phyloP scores from a whole-genome alignment of 2,888 invertebrate species.

The Ophion obscuratus region DNA sequence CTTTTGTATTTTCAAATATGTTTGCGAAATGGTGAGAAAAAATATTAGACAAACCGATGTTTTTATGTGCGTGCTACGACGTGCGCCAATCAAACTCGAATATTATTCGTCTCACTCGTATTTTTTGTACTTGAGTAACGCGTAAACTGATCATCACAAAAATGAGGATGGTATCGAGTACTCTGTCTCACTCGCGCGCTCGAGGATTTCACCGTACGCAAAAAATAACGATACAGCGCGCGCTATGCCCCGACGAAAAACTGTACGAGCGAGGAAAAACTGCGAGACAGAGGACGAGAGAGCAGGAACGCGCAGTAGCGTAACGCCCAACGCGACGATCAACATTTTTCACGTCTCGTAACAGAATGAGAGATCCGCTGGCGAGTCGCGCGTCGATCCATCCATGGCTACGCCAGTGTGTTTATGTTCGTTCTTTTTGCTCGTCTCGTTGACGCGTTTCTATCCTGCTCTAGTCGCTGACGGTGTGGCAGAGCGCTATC shows the following conservation, averaged over 20 bases:
- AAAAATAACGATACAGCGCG: neutral
- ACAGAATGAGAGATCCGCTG: neutral
- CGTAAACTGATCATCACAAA: slow-evolving; percentile 69
- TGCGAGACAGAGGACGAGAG: neutral
- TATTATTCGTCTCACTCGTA: slow-evolving; percentile 64
- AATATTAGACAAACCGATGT: slow-evolving; percentile 16
- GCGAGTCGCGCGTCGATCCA: neutral
- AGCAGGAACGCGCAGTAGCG: neutral
- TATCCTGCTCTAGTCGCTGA: neutral
- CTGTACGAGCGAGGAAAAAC: neutral
- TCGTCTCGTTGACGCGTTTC: neutral
- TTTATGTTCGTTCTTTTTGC: neutral
- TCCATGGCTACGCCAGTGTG: slow-evolving; percentile 1
- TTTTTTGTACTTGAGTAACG: slow-evolving; percentile 66
- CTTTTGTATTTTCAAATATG: slow-evolving; percentile 10
- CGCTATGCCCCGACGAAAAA: slow-evolving; percentile 6
- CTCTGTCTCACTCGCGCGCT: slow-evolving; percentile 20
- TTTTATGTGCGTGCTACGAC: slow-evolving; percentile 54
- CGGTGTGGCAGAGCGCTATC: neutral
- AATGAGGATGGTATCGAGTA: slow-evolving; percentile 56
- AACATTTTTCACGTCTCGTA: neutral
- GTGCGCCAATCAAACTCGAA: slow-evolving; percentile 63
- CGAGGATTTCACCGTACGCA: slow-evolving; percentile 39
- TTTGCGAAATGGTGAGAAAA: slow-evolving; percentile 33
- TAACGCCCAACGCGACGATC: neutral